phyloP scores from a whole-genome alignment of 2,888 invertebrate genomes.

The Celastrina argiolus region DNA sequence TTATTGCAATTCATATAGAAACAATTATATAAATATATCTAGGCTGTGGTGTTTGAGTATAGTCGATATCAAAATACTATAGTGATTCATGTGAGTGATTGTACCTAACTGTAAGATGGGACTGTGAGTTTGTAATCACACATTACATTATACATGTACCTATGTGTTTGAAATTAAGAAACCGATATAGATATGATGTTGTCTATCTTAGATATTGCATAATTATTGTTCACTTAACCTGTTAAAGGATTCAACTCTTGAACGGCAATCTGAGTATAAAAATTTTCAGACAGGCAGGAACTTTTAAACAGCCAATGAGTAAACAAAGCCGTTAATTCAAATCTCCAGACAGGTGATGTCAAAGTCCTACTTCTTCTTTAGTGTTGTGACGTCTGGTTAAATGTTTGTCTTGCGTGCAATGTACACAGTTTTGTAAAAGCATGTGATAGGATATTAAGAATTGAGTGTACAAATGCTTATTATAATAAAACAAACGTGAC shows the following conservation, averaged over 20 bases:
- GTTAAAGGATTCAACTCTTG: background rate
- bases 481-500: slow-evolving; percentile 12
- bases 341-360: background rate
- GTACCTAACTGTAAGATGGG: background rate
- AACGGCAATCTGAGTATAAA: background rate
- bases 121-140: background rate
- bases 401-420: background rate
- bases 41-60: slow-evolving; percentile 1
- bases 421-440: background rate
- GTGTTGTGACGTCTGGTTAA: background rate
- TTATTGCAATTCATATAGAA: slow-evolving; percentile 20
- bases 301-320: background rate
- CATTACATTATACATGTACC: background rate
- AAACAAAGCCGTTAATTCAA: background rate
- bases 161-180: background rate
- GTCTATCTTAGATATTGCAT: background rate
- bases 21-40: slow-evolving; percentile 11
- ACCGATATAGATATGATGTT: background rate
- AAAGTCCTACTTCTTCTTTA: slow-evolving; percentile 1
- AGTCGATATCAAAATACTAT: background rate
- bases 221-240: background rate
- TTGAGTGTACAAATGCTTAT: slow-evolving; percentile 21
- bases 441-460: background rate
- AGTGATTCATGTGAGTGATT: background rate
- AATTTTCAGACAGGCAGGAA: background rate